phyloP scores from a whole-genome alignment of 1,140 invertebrate genomes.

The Laupala kohalensis region DNA sequence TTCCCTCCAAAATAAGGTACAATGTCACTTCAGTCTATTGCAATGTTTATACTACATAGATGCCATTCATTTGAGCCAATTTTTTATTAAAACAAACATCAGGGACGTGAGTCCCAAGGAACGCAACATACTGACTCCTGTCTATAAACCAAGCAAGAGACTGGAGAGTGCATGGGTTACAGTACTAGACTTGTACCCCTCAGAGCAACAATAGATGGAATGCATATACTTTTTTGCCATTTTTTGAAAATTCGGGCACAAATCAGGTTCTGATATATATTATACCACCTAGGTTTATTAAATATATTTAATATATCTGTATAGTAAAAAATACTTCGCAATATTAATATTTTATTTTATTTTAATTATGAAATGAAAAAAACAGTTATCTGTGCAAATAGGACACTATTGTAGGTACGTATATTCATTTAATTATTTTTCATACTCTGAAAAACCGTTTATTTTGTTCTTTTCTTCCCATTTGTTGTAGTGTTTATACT shows the following conservation, averaged over 20 bases:
- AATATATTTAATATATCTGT: slow-evolving; percentile 6
- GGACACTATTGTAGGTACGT: slow-evolving; percentile 11
- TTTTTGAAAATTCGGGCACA: not conserved
- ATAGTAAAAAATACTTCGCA: slow-evolving; percentile 12
- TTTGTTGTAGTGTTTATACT: not conserved
- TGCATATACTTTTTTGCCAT: not conserved
- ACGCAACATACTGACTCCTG: not conserved
- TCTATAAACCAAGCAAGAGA: not conserved
- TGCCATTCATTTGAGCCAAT: not conserved
- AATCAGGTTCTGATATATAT: not conserved
- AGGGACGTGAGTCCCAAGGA: not conserved
- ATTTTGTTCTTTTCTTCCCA: slow-evolving; percentile 1
- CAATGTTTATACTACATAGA: not conserved
- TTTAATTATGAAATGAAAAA: slow-evolving; percentile 11
- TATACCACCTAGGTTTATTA: not conserved
- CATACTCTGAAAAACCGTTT: slow-evolving; percentile 4
- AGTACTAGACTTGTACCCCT: not conserved
- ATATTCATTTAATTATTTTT: slow-evolving; percentile 3
- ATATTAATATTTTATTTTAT: slow-evolving; percentile 1
- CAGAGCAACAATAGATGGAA: not conserved
- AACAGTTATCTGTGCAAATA: slow-evolving; percentile 5
- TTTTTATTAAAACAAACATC: not conserved
- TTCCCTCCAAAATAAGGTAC: not conserved
- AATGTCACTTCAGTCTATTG: not conserved
- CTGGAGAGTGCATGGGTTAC: not conserved